phyloP scores from a whole-genome alignment of 1,140 invertebrate species.

The Hycleus cichorii region DNA sequence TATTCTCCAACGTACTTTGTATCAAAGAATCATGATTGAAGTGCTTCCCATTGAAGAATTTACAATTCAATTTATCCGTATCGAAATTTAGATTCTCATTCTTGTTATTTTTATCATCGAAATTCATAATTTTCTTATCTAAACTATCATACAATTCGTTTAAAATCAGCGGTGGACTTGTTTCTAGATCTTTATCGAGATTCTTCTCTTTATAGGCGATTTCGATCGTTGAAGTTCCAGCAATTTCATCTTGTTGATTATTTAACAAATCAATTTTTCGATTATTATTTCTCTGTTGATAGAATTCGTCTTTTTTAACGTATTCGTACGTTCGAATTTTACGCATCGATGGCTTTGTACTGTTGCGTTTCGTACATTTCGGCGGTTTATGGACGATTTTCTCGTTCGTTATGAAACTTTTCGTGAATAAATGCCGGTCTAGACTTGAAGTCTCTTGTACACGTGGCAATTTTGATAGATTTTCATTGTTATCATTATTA shows the following conservation, averaged over 20 bases:
- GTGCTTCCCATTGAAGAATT: too few relatives aligned
- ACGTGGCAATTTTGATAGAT: slow-evolving; percentile 36
- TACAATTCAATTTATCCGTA: too few relatives aligned
- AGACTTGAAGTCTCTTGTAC: slow-evolving; percentile 43
- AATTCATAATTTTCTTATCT: slow-evolving; percentile 22
- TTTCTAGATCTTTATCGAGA: slow-evolving; percentile 35
- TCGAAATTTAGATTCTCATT: too few relatives aligned
- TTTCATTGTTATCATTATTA: slow-evolving; percentile 43
- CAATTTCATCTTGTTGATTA: slow-evolving; percentile 36
- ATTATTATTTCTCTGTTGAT: slow-evolving; percentile 23
- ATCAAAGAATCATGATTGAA: slow-evolving; percentile 7
- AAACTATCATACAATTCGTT: slow-evolving; percentile 37
- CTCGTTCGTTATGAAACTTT: slow-evolving; percentile 32
- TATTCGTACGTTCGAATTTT: slow-evolving; percentile 41
- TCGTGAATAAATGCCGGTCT: slow-evolving; percentile 45
- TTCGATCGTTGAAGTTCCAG: slow-evolving; percentile 35
- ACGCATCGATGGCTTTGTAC: slow-evolving; percentile 30
- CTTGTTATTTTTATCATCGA: too few relatives aligned
- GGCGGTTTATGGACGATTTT: slow-evolving; percentile 51
- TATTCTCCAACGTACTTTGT: slow-evolving; percentile 42
- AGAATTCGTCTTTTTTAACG: slow-evolving; percentile 43
- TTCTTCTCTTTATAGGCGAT: slow-evolving; percentile 39
- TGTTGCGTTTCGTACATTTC: slow-evolving; percentile 40
- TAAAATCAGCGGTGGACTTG: slow-evolving; percentile 22
- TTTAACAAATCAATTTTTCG: slow-evolving; percentile 31